Conservation (phyloP, 2,888 invertebrate species). For the Masnerella sp. region DNA sequence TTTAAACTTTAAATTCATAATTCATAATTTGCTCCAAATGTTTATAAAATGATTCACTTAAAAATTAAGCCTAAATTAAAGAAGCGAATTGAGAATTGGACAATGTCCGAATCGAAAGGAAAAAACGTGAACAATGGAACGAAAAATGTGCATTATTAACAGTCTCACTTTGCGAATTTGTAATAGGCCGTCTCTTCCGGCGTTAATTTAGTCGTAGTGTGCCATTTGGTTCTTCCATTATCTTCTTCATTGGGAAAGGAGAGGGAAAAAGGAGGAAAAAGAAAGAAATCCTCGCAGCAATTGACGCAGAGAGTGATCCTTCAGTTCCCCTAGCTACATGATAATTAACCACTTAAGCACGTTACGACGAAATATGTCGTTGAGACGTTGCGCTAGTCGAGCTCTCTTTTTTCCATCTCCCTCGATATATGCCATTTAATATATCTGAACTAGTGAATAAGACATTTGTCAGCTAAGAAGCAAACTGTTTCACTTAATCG, state of each 20-base stretch:
- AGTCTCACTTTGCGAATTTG: conserved; percentile 41
- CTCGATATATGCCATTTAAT: conserved; percentile 49
- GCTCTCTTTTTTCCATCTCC: conserved; percentile 47
- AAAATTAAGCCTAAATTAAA: not conserved
- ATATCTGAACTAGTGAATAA: conserved; percentile 42
- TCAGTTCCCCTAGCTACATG: conserved; percentile 68
- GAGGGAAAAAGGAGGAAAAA: conserved; percentile 49
- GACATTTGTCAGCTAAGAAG: conserved; percentile 42
- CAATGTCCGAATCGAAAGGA: conserved; percentile 5
- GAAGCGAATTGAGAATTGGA: not conserved
- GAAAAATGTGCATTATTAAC: conserved; percentile 40
- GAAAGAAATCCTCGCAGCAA: conserved; percentile 58
- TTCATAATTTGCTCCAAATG: too few species aligned
- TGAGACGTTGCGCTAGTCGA: conserved; percentile 53
- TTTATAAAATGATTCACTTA: too few species aligned
- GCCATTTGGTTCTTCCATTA: conserved; percentile 55
- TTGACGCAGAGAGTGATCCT: conserved; percentile 63
- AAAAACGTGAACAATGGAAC: conserved; percentile 33
- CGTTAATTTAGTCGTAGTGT: conserved; percentile 53
- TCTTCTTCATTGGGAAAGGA: conserved; percentile 45
- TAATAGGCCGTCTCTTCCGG: conserved; percentile 49
- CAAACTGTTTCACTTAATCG: conserved; percentile 45
- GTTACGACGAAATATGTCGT: conserved; percentile 69
- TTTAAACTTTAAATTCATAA: too few species aligned
- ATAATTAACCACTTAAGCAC: conserved; percentile 72